These are phyloP conservation scores for Thunnus thynnus DNA, from an alignment of 2,113 vertebrate genomes.

Conservation along the genomic window DNA sequence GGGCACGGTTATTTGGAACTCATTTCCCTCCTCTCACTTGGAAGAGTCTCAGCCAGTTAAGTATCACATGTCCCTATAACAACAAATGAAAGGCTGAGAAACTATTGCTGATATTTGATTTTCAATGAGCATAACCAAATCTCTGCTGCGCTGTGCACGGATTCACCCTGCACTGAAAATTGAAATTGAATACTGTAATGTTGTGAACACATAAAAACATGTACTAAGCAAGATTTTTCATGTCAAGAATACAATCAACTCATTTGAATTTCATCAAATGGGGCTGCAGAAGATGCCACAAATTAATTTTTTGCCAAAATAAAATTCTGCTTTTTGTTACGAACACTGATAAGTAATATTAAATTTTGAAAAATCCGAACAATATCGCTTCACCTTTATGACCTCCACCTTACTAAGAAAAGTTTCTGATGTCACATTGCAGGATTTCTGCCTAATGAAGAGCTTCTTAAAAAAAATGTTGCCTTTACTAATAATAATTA, in stretches of 20 bases:
- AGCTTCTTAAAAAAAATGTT: background rate
- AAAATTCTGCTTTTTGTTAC: no score
- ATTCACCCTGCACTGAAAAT: background rate
- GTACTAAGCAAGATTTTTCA: no score
- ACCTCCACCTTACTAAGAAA: background rate
- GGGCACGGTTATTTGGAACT: conserved; percentile 29
- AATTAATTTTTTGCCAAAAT: no score
- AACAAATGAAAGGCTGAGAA: conserved; percentile 27
- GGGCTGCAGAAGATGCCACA: no score
- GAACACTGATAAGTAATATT: no score
- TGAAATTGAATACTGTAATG: background rate
- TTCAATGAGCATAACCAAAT: conserved; percentile 20
- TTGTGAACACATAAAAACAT: background rate
- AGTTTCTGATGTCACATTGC: background rate
- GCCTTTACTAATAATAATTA: no score
- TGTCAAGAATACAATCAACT: no score
- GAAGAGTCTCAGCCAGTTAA: conserved; percentile 28
- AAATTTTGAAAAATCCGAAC: no score
- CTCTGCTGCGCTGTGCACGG: background rate
- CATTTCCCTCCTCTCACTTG: conserved; percentile 23
- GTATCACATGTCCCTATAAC: conserved; percentile 31
- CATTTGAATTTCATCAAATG: no score
- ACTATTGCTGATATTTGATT: conserved; percentile 22
- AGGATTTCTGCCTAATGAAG: background rate
- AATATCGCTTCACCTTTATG: no score